Conservation (phyloP, 2,888 invertebrate species). For the Clunio marinus region DNA sequence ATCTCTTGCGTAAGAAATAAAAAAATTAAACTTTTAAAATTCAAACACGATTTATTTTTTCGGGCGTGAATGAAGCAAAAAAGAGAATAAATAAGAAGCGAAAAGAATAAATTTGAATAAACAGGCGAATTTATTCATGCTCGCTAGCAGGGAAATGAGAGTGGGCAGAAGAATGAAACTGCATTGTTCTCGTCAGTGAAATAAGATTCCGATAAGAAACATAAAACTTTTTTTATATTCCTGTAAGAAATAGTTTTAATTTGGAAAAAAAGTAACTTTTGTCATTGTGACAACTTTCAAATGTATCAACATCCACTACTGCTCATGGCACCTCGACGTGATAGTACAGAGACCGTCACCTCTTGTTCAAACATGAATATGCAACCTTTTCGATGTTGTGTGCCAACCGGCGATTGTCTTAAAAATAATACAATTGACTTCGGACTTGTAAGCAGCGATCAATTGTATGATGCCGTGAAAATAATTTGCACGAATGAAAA, state of each 20-base stretch:
- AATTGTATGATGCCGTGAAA: conserved; percentile 75
- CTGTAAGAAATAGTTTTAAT: not conserved
- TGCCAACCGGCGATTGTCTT: conserved; percentile 75
- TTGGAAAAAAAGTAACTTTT: no score
- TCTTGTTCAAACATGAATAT: conserved; percentile 21
- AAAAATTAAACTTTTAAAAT: not conserved
- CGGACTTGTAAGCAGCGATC: conserved; percentile 60
- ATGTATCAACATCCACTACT: conserved; percentile 43
- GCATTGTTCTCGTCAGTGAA: not conserved
- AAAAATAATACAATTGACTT: conserved; percentile 56
- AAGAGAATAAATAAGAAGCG: no score
- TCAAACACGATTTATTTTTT: not conserved
- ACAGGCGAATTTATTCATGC: not conserved
- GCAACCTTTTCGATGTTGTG: conserved; percentile 62
- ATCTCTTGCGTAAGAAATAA: not conserved
- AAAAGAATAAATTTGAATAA: not conserved
- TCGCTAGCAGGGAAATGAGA: not conserved
- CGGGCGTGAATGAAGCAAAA: not conserved
- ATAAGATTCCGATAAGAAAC: conserved; percentile 11
- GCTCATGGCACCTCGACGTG: conserved; percentile 57
- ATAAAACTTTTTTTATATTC: conserved; percentile 3
- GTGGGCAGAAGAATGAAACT: conserved; percentile 9
- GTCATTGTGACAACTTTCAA: not conserved
- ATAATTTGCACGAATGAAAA: conserved; percentile 93
- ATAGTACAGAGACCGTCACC: conserved; percentile 44